phyloP scores from a whole-genome alignment of 1,140 invertebrate species.

The Trissolcus basalis region DNA sequence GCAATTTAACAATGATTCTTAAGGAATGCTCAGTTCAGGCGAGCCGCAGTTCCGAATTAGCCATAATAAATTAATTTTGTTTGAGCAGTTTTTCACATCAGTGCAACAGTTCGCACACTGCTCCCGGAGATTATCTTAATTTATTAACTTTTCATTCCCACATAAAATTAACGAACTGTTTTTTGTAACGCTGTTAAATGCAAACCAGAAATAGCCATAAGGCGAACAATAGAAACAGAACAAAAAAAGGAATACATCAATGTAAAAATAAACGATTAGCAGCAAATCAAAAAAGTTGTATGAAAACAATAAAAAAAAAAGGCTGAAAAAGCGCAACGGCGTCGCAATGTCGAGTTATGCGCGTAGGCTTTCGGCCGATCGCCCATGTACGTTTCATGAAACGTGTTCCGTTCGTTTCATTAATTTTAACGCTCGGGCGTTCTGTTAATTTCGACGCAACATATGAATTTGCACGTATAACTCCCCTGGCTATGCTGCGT shows the following conservation, averaged over 20 bases:
- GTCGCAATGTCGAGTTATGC: constrained; percentile 12
- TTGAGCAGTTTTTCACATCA: constrained; percentile 34
- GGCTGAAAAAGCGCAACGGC: constrained; percentile 5
- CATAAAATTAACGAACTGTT: not conserved
- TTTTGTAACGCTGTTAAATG: not conserved
- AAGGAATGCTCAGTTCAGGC: constrained; percentile 22
- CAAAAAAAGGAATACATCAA: too few species aligned
- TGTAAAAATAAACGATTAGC: not conserved
- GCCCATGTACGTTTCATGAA: constrained; percentile 70
- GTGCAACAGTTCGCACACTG: constrained; percentile 24
- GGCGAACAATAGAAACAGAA: too few species aligned
- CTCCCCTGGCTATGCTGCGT: constrained; percentile 18
- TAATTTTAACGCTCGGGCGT: constrained; percentile 72
- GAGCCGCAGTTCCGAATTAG: constrained; percentile 35
- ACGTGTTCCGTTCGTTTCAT: constrained; percentile 72
- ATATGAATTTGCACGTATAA: constrained; percentile 63
- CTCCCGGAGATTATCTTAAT: not conserved
- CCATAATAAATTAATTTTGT: constrained; percentile 33
- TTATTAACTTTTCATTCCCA: not conserved
- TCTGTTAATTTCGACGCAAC: constrained; percentile 71
- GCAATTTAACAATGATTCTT: constrained; percentile 3
- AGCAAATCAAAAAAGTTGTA: not conserved
- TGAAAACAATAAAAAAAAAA: not conserved
- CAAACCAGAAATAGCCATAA: too few species aligned
- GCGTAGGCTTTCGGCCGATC: constrained; percentile 67